Evolutionary conservation across 2,797 vertebrate species (phyloP), one percentile per base, ranked within the genome.

Genomic region (Hemibagrus guttatus): DNA sequence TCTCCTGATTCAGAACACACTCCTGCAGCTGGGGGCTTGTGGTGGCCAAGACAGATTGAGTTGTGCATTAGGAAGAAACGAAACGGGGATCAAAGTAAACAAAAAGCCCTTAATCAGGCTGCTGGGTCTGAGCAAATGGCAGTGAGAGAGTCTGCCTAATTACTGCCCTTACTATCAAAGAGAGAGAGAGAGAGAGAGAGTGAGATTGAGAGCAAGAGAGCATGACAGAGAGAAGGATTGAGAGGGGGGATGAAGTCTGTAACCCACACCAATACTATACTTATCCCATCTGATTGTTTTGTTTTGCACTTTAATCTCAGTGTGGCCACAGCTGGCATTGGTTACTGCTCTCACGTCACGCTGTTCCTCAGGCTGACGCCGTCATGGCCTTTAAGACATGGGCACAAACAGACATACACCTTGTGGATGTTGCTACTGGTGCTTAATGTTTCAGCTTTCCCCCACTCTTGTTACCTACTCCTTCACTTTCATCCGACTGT

Each of bases 261-360:
- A 95, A 95, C 95, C 95, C 95, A 94, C 94, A 92, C 93, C 92
- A 94, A 95, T 92, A 91, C 93, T 93, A 93, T 81, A 93, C 94
- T 95, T 94, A 95, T 95, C 94, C 95, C 91, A 93, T 94, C 93
- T 96, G 95, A 96, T 94, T 95, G 93, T 94, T 95, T 88, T 88
- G 91, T 93, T 95, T 94, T 94, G 94, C 92, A 94, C 95, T 95
- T 96, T 95, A 93, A 95, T 95, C 94, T 96, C 91, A 91, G 92
- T 89, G 90, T 68, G 91, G 92, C 87, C 87, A 91, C 96, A 97
- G 96, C 96, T 97, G 96, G 95, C 94, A 95, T 92, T 93, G 91
- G 94, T 97, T 96, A 97, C 91, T 90, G 72, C 85, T 91, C 91
- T 92, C 91, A 87, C 89, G 91, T 92, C 92, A 80, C 63, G 84